Conservation (phyloP, 2,113 vertebrate genomes). For the Corythaeola cristata region DNA sequence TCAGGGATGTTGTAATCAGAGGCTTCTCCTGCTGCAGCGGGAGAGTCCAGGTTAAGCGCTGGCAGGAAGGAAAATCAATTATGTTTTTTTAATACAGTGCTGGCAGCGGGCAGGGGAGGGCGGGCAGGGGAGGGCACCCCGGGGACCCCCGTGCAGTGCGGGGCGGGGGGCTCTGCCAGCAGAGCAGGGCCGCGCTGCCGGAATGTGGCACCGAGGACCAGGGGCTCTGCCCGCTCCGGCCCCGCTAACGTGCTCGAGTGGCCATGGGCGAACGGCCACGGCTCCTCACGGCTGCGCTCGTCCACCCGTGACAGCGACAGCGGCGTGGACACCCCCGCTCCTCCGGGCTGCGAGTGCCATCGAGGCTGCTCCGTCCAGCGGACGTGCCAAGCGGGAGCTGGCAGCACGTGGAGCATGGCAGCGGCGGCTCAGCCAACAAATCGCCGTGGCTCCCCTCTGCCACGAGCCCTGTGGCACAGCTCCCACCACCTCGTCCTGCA, state of each 20-base stretch:
- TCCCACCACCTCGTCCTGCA: not conserved
- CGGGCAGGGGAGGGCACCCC: not conserved
- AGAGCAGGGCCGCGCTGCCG: rapidly evolving
- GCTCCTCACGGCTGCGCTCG: not conserved
- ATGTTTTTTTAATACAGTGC: not conserved
- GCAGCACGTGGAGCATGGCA: not conserved
- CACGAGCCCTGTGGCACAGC: not conserved
- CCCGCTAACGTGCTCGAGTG: not conserved
- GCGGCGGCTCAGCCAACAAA: not conserved
- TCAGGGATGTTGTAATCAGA: conserved; percentile 1
- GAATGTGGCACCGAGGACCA: rapidly evolving
- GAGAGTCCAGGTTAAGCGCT: conserved; percentile 36
- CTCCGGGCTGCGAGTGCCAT: not conserved
- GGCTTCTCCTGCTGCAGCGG: not conserved
- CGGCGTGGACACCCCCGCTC: not conserved
- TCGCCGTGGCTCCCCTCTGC: not conserved
- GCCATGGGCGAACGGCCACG: rapidly evolving
- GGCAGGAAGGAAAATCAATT: conserved; percentile 50
- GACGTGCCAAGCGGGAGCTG: not conserved
- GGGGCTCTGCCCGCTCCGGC: rapidly evolving
- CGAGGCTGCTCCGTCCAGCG: not conserved
- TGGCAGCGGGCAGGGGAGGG: not conserved
- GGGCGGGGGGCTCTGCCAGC: not conserved
- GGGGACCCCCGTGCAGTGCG: rapidly evolving
- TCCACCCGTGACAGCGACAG: no score